Evolutionary conservation across 2,113 vertebrate species (phyloP).

Genomic region (Trematomus loennbergii): DNA sequence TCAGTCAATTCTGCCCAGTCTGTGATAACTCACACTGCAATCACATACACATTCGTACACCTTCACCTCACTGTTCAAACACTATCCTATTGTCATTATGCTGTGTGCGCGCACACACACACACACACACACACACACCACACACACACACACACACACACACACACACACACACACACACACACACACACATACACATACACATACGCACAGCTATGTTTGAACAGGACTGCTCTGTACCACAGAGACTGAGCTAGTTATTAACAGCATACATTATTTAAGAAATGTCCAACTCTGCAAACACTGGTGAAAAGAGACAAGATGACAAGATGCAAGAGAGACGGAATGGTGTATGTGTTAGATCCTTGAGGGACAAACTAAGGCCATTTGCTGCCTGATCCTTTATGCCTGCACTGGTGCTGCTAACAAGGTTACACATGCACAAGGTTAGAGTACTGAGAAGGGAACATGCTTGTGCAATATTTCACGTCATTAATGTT

Average conservation of each 20-base stretch:
- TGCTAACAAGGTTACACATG: constrained; percentile 68
- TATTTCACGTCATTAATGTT: constrained; percentile 38
- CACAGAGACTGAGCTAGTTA: constrained; percentile 78
- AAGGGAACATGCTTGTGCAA: constrained; percentile 32
- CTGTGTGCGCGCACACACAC: not conserved
- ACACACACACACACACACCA: constrained; percentile 18
- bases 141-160: constrained; percentile 31
- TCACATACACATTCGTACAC: constrained; percentile 80
- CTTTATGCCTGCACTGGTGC: constrained; percentile 57
- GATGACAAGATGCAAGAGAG: constrained; percentile 32
- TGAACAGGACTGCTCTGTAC: constrained; percentile 75
- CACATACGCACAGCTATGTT: constrained; percentile 68
- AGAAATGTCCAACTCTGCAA: constrained; percentile 81
- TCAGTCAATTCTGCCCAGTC: constrained; percentile 79
- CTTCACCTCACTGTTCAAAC: constrained; percentile 78
- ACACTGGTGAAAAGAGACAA: constrained; percentile 62
- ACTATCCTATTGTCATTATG: constrained; percentile 66
- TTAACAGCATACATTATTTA: constrained; percentile 87
- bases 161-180: constrained; percentile 33
- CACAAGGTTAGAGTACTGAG: constrained; percentile 57
- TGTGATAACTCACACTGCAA: constrained; percentile 80
- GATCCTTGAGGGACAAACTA: constrained; percentile 54
- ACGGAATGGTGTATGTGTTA: constrained; percentile 39
- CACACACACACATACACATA: constrained; percentile 28
- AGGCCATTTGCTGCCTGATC: constrained; percentile 62